A percentile compares a stretch with the other conserved stretches of the same genome.
These are phyloP conservation scores for Heliconius erato DNA, from an alignment of 2,888 invertebrate species.

Conservation along the genomic window DNA sequence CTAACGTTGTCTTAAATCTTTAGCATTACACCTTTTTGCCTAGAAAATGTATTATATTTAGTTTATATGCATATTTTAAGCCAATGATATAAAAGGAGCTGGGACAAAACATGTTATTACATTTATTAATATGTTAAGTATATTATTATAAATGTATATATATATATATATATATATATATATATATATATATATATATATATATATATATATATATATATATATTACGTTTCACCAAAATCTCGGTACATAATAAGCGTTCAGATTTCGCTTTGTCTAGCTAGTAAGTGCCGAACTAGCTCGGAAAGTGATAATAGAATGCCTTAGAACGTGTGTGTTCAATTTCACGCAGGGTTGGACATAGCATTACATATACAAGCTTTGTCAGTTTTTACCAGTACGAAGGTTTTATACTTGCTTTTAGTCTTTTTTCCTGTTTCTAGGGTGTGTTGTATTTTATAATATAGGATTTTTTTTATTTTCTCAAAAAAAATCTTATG, in stretches of 20 bases:
- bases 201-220: no score
- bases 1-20: background rate
- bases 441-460: background rate
- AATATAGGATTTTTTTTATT: background rate
- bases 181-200: no score
- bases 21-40: background rate
- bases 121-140: no score
- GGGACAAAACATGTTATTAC: no score
- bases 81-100: no score
- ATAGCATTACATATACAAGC: background rate
- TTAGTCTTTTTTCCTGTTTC: background rate
- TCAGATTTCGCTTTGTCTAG: background rate
- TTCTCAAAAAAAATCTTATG: no score
- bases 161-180: no score
- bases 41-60: no score
- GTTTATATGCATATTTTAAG: no score
- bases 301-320: constrained; percentile 14
- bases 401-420: background rate
- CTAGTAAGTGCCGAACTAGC: constrained; percentile 10
- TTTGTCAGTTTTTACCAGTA: background rate
- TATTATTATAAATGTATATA: no score
- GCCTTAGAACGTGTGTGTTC: constrained; percentile 11
- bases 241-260: constrained; percentile 13
- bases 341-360: constrained; percentile 13
- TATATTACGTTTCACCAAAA: constrained; percentile 5